Evolutionary conservation across 2,888 invertebrate genomes (phyloP).

Genomic region (Aspidiotus rigidus): DNA sequence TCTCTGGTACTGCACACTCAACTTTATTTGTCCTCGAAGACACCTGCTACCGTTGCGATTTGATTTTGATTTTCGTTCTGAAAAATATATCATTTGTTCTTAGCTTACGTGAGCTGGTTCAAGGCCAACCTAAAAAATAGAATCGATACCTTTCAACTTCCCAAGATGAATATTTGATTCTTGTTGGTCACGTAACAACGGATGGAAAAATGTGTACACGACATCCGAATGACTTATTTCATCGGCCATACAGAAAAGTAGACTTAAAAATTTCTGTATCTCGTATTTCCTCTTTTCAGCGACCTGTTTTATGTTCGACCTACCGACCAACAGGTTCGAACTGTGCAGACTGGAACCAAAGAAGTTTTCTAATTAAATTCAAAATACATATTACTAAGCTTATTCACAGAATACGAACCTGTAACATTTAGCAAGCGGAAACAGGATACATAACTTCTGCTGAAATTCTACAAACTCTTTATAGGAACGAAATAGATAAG

Average conservation of each 20-base stretch:
- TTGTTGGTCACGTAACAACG: conserved; percentile 85
- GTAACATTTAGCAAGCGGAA: conserved; percentile 81
- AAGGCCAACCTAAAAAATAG: not conserved
- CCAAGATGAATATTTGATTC: conserved; percentile 70
- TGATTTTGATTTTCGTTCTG: conserved; percentile 42
- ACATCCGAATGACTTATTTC: conserved; percentile 93
- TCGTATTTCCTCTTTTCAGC: conserved; percentile 86
- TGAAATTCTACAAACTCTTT: conserved; percentile 95
- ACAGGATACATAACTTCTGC: conserved; percentile 83
- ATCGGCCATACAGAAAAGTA: conserved; percentile 75
- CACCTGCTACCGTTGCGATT: conserved; percentile 39
- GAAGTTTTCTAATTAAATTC: too few species aligned
- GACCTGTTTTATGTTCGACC: conserved; percentile 89
- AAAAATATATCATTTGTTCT: not conserved
- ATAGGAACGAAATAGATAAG: conserved; percentile 85
- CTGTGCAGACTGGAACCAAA: conserved; percentile 52
- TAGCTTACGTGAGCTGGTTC: not conserved
- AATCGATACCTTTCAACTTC: conserved; percentile 62
- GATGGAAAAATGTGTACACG: conserved; percentile 98
- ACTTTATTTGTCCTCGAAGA: conserved; percentile 63
- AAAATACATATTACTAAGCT: too few species aligned
- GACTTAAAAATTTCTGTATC: conserved; percentile 77
- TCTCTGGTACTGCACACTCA: conserved; percentile 66
- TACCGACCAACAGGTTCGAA: conserved; percentile 67
- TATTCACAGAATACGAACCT: conserved; percentile 51